These are phyloP conservation scores for Tetranychus piercei DNA, from an alignment of 2,888 invertebrate genomes.

Conservation along the genomic window DNA sequence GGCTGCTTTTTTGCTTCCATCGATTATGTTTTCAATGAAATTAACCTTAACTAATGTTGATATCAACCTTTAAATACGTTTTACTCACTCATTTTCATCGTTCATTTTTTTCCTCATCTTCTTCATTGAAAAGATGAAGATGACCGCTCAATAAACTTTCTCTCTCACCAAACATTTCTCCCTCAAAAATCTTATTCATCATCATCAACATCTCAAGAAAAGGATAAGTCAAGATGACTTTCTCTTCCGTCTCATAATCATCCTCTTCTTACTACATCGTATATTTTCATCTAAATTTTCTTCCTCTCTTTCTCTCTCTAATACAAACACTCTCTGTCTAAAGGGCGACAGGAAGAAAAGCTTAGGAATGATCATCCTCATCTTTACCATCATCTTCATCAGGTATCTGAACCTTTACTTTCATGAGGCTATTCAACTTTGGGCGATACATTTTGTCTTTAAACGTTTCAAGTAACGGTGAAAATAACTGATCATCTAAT, in stretches of 20 bases:
- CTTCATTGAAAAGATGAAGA: neutral
- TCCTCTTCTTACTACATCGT: neutral
- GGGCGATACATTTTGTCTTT: conserved; percentile 1
- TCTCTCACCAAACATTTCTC: neutral
- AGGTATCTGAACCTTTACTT: neutral
- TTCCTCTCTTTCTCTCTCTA: neutral
- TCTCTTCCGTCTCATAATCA: neutral
- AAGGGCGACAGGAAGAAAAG: neutral
- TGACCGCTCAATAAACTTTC: neutral
- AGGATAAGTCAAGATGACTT: neutral
- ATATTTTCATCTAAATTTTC: neutral
- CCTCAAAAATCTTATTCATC: neutral
- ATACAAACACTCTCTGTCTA: neutral
- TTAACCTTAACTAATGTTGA: neutral
- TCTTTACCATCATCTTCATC: neutral
- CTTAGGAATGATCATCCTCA: neutral
- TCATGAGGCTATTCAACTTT: conserved; percentile 1
- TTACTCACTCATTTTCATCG: neutral
- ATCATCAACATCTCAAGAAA: neutral
- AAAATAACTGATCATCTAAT: neutral
- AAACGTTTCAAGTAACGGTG: neutral
- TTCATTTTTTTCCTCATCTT: neutral
- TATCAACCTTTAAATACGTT: neutral
- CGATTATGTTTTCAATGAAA: neutral
- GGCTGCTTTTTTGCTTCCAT: neutral